Percentiles rank a stretch among this genome's conserved stretches.
Evolutionary conservation across 2,113 vertebrate genomes (phyloP).

Genomic region (Scalopus aquaticus): DNA sequence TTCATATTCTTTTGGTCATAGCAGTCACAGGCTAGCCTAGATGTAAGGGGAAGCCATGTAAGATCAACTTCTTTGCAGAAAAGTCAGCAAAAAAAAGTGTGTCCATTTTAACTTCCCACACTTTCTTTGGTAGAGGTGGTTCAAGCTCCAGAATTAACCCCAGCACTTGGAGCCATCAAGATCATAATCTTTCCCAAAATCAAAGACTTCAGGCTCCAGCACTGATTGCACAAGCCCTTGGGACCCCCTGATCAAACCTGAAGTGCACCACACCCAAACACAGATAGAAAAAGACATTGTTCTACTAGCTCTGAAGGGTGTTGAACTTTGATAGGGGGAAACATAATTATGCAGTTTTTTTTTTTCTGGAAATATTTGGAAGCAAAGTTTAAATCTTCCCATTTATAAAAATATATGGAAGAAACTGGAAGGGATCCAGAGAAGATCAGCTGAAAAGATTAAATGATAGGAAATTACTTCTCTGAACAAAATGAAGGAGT

Average conservation of each 20-base stretch:
- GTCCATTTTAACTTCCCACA: neutral
- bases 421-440: conserved; percentile 29
- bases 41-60: neutral
- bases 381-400: conserved; percentile 5
- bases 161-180: neutral
- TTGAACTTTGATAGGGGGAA: neutral
- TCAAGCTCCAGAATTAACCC: neutral
- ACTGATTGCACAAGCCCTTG: neutral
- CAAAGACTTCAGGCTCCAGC: neutral
- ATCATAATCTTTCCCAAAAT: conserved; percentile 8
- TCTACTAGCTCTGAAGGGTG: neutral
- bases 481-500: conserved; percentile 25
- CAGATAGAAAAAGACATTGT: neutral
- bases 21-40: neutral
- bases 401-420: conserved; percentile 31
- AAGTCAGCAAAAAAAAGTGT: neutral
- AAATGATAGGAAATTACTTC: conserved; percentile 60
- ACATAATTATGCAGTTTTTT: neutral
- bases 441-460: conserved; percentile 39
- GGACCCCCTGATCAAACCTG: neutral
- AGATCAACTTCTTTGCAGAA: neutral
- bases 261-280: neutral
- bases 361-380: conserved; percentile 19
- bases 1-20: neutral
- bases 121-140: conserved; percentile 7